Evolutionary conservation across 2,113 vertebrate species (phyloP).

Genomic region (Aspidoscelis tigris): DNA sequence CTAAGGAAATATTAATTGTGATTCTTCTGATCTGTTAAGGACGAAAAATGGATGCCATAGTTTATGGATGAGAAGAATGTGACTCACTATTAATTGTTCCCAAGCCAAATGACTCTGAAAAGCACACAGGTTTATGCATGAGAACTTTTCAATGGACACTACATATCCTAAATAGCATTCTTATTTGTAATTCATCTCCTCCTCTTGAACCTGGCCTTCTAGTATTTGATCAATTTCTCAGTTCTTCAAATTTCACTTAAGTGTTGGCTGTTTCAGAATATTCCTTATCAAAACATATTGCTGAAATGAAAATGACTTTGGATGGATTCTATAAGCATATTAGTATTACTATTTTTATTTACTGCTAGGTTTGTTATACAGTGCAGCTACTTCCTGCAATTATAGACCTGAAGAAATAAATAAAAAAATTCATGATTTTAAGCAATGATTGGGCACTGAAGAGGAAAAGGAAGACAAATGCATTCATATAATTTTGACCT

Average conservation of each 20-base stretch:
- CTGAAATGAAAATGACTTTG: conserved; percentile 29
- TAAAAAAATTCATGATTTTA: conserved; percentile 30
- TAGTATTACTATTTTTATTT: conserved; percentile 8
- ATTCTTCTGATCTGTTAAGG: background rate
- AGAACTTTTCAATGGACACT: background rate
- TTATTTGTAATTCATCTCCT: background rate
- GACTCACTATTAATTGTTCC: background rate
- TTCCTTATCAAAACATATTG: background rate
- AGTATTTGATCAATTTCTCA: background rate
- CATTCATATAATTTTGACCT: conserved; percentile 70
- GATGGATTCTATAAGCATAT: conserved; percentile 28
- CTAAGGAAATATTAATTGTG: background rate
- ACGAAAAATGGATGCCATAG: background rate
- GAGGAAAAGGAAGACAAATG: conserved; percentile 45
- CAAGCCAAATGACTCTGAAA: background rate
- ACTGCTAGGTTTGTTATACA: conserved; percentile 24
- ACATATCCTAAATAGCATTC: background rate
- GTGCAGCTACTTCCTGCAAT: conserved; percentile 31
- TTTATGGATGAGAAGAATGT: background rate
- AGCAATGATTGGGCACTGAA: conserved; percentile 53
- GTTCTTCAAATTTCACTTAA: background rate
- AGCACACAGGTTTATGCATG: background rate
- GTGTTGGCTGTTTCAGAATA: background rate
- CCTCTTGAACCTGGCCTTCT: background rate
- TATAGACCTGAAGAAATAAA: conserved; percentile 22